Percentiles rank a stretch among this genome's conserved stretches.
These are phyloP conservation scores for Eudemis profundana DNA, from an alignment of 2,888 invertebrate genomes.

Conservation along the genomic window DNA sequence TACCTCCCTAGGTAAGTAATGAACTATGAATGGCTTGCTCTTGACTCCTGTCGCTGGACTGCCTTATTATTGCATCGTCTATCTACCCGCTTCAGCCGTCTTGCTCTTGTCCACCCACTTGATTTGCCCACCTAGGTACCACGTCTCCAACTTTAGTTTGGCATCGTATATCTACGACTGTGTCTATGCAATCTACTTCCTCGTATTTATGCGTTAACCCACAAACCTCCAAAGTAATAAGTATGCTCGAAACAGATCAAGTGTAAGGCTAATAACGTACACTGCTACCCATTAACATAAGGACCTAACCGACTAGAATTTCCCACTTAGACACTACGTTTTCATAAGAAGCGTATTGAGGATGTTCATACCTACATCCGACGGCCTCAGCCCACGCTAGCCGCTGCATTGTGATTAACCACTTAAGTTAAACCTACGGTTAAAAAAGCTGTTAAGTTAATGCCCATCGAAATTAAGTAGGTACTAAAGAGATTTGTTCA, in stretches of 20 bases:
- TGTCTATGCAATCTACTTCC: slow-evolving; percentile 13
- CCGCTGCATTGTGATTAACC: slow-evolving; percentile 18
- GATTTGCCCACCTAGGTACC: too few species aligned
- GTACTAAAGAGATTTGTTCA: neutral
- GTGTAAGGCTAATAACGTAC: slow-evolving; percentile 29
- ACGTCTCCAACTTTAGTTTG: too few species aligned
- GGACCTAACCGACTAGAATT: neutral
- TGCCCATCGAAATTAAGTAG: neutral
- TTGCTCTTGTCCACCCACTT: too few species aligned
- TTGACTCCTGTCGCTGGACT: too few species aligned
- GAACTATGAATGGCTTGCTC: too few species aligned
- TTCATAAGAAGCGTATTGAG: slow-evolving; percentile 6
- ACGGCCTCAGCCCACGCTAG: slow-evolving; percentile 42
- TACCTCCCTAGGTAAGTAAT: too few species aligned
- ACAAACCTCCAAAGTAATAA: slow-evolving; percentile 19
- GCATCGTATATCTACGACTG: too few species aligned
- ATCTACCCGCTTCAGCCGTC: too few species aligned
- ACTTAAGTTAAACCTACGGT: slow-evolving; percentile 15
- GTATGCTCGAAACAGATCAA: slow-evolving; percentile 22
- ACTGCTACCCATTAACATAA: neutral
- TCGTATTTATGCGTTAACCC: slow-evolving; percentile 8
- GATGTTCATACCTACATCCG: slow-evolving; percentile 36
- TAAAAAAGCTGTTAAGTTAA: slow-evolving; percentile 1
- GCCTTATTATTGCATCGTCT: too few species aligned
- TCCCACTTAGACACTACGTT: neutral